A percentile compares a stretch with the other conserved stretches of the same genome.
Conservation (phyloP, 1,140 invertebrate species). For the Musca vetustissima region DNA sequence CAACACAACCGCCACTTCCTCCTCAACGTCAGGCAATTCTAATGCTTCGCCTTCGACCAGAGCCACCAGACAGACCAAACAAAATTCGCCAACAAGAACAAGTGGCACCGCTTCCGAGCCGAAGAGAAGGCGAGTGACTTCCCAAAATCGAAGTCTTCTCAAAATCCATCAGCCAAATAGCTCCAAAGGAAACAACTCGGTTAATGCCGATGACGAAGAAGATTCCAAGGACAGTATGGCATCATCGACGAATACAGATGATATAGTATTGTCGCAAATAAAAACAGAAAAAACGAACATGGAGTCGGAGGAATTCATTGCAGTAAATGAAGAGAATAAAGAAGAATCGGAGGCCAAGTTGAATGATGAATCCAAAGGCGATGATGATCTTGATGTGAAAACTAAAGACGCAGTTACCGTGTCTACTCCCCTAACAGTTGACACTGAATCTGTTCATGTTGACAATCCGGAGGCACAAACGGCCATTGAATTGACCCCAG, state of each 20-base stretch:
- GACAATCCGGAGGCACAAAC: background rate
- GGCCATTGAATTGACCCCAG: background rate
- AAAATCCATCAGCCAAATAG: conserved; percentile 32
- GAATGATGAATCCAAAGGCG: background rate
- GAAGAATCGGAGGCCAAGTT: background rate
- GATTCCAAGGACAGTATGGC: conserved; percentile 51
- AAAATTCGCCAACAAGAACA: conserved; percentile 37
- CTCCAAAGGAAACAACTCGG: conserved; percentile 26
- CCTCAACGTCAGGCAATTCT: background rate
- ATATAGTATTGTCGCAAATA: conserved; percentile 40
- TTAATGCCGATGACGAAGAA: conserved; percentile 40
- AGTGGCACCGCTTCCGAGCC: conserved; percentile 19
- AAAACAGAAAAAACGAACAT: conserved; percentile 42
- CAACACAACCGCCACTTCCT: background rate
- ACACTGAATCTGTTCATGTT: background rate
- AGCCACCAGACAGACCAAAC: conserved; percentile 45
- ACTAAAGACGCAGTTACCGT: background rate
- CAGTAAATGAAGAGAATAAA: background rate
- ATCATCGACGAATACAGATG: conserved; percentile 43
- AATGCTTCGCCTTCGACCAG: conserved; percentile 33
- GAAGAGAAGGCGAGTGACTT: conserved; percentile 39
- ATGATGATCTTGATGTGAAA: background rate
- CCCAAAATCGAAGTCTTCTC: conserved; percentile 35
- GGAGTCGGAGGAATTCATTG: conserved; percentile 35
- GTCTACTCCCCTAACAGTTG: conserved; percentile 8